A percentile compares a stretch with the other conserved stretches of the same genome.
phyloP scores from a whole-genome alignment of 2,113 vertebrate genomes.

The Neogale vison region DNA sequence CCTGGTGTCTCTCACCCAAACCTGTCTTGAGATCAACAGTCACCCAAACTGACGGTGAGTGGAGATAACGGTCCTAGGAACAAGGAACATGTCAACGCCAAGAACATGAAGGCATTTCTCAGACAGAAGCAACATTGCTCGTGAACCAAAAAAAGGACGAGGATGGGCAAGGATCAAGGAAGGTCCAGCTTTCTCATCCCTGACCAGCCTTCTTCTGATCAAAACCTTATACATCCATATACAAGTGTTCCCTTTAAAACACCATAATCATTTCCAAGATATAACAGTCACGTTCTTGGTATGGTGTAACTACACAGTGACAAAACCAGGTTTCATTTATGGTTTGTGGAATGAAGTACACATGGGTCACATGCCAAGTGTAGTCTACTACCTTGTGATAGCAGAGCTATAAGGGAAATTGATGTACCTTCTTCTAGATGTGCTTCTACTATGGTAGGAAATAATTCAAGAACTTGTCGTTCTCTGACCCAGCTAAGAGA shows the following conservation, averaged over 20 bases:
- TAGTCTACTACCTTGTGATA: neutral
- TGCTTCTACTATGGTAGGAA: neutral
- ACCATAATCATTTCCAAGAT: neutral
- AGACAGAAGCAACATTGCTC: neutral
- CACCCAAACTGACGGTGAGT: neutral
- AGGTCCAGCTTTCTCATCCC: neutral
- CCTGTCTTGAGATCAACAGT: neutral
- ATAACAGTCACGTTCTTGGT: neutral
- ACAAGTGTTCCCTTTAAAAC: neutral
- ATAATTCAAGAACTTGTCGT: neutral
- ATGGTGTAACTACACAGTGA: neutral
- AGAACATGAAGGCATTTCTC: neutral
- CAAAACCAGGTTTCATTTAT: neutral
- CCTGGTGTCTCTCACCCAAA: neutral
- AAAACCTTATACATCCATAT: neutral
- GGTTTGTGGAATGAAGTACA: neutral
- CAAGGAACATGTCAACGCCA: neutral
- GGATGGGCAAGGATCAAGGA: neutral
- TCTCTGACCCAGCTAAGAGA: neutral
- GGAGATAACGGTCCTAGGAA: neutral
- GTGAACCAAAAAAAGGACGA: neutral
- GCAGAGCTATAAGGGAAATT: neutral
- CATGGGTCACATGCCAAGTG: neutral
- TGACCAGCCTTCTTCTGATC: neutral
- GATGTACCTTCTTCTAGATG: neutral